Percentiles rank a stretch among this genome's conserved stretches.
phyloP scores from a whole-genome alignment of 2,888 invertebrate species.

The Polymixis flavicincta region DNA sequence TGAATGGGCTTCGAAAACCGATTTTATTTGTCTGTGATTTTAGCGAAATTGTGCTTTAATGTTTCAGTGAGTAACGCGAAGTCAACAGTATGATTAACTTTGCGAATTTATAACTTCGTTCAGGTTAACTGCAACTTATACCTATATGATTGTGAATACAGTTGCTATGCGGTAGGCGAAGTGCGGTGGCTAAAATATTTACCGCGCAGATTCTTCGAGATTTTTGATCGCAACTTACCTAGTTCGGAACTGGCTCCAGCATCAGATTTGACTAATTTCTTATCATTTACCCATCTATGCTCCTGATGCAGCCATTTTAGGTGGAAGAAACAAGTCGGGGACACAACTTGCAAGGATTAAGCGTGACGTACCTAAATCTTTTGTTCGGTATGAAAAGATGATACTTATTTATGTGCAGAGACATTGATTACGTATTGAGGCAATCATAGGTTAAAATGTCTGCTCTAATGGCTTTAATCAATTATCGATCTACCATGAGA shows the following conservation, averaged over 20 bases:
- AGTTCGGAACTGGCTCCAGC: neutral
- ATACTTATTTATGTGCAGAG: neutral
- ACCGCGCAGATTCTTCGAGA: neutral
- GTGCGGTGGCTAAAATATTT: conserved; percentile 7
- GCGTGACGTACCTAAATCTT: neutral
- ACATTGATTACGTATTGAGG: neutral
- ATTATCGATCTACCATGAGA: neutral
- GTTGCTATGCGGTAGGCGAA: conserved; percentile 13
- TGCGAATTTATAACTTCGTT: conserved; percentile 13
- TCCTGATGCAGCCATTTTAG: too few relatives aligned
- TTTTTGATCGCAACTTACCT: neutral
- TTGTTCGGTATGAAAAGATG: neutral
- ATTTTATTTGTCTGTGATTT: neutral
- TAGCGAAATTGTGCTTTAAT: conserved; percentile 23
- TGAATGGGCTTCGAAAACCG: conserved; percentile 41
- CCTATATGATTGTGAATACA: neutral
- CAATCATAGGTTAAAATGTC: neutral
- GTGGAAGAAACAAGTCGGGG: too few relatives aligned
- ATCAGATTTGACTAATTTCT: neutral
- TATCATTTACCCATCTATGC: neutral
- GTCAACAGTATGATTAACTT: neutral
- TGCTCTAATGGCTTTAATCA: neutral
- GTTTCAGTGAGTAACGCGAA: neutral
- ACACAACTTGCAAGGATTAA: too few relatives aligned
- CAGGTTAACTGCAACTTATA: conserved; percentile 11